A percentile compares a stretch with the other conserved stretches of the same genome.
phyloP scores from a whole-genome alignment of 1,140 invertebrate species.

The Lepidurus packardi region DNA sequence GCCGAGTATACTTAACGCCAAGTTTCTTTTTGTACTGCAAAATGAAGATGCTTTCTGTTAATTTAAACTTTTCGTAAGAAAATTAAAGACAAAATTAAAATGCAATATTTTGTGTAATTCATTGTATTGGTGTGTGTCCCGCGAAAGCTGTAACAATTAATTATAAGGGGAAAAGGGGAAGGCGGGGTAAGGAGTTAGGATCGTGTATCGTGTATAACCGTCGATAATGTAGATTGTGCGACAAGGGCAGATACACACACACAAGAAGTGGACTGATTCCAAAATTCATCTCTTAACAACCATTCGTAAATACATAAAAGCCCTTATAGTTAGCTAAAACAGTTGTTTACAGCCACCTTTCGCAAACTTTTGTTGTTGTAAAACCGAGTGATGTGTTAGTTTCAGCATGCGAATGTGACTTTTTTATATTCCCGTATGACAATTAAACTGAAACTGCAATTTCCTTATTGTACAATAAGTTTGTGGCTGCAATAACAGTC shows the following conservation, averaged over 20 bases:
- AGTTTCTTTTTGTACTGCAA: too few species aligned
- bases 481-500: not conserved
- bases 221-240: not conserved
- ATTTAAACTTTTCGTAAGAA: not conserved
- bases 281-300: not conserved
- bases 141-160: not conserved
- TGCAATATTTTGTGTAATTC: not conserved
- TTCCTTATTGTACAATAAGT: too few species aligned
- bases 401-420: too few species aligned
- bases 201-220: not conserved
- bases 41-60: too few species aligned
- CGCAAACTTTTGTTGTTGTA: too few species aligned
- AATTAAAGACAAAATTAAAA: not conserved
- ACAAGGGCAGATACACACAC: not conserved
- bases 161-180: not conserved
- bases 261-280: not conserved
- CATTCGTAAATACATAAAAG: conserved; percentile 10
- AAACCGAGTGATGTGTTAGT: too few species aligned
- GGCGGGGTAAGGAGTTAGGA: not conserved
- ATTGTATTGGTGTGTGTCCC: not conserved
- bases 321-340: not conserved
- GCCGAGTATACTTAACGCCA: too few species aligned
- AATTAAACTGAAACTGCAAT: too few species aligned
- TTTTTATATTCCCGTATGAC: too few species aligned
- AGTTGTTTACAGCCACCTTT: not conserved